These are phyloP conservation scores for Physella acuta DNA, from an alignment of 1,140 invertebrate genomes.

Conservation along the genomic window DNA sequence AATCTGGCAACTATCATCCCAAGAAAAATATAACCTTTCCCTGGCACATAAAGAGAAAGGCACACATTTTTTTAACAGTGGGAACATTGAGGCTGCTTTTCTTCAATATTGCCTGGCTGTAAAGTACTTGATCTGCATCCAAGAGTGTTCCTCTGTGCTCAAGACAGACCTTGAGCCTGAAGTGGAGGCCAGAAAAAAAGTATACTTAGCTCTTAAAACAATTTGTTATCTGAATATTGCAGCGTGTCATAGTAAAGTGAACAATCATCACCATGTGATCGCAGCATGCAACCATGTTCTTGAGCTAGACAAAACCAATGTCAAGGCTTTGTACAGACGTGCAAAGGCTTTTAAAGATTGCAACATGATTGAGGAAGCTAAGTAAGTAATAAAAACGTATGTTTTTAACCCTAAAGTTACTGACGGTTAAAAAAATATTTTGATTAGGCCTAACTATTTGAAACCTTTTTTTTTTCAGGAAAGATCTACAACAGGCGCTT, in stretches of 20 bases:
- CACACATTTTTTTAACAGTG: conserved; percentile 36
- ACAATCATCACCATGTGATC: conserved; percentile 65
- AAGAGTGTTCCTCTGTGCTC: neutral
- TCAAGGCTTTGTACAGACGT: conserved; percentile 63
- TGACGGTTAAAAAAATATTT: no score
- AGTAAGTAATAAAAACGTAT: neutral
- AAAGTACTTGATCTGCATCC: conserved; percentile 38
- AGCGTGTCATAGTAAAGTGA: conserved; percentile 65
- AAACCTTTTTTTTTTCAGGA: neutral
- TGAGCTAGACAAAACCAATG: conserved; percentile 65
- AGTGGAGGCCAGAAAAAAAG: neutral
- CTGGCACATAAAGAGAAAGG: conserved; percentile 41
- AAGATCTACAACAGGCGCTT: neutral
- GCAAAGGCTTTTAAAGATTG: conserved; percentile 38
- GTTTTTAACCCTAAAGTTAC: no score
- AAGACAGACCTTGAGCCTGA: neutral
- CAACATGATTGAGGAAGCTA: neutral
- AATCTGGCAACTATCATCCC: conserved; percentile 28
- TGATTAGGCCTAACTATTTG: neutral
- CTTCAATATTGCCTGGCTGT: conserved; percentile 38
- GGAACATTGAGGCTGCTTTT: conserved; percentile 39
- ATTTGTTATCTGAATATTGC: conserved; percentile 49
- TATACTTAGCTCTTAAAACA: conserved; percentile 30
- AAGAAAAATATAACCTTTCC: conserved; percentile 40
- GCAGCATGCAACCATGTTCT: conserved; percentile 68